Evolutionary conservation across 2,113 vertebrate genomes (phyloP).

Genomic region (Oncorhynchus clarkii): DNA sequence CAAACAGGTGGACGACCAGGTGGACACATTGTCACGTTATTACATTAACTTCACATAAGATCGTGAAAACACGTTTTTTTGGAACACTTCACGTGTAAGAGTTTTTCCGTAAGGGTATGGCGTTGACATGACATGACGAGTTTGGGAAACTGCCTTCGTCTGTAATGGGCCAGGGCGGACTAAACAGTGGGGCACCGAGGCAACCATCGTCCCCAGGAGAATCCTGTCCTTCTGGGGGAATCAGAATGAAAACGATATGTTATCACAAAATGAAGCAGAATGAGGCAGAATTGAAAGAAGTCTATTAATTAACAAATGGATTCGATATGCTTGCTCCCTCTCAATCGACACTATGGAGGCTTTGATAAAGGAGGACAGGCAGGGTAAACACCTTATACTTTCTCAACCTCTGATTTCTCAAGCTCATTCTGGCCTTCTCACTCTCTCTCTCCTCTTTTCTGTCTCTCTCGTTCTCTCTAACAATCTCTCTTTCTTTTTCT

Average conservation of each 20-base stretch:
- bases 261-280: slow-evolving; percentile 24
- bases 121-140: too few relatives aligned
- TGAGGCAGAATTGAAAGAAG: slow-evolving; percentile 9
- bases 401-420: background rate
- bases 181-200: background rate
- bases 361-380: background rate
- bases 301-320: slow-evolving; percentile 27
- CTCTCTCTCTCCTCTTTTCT: background rate
- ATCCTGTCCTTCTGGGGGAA: background rate
- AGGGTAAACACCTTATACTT: background rate
- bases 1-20: too few relatives aligned
- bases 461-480: background rate
- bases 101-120: too few relatives aligned
- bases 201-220: slow-evolving; percentile 4
- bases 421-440: background rate
- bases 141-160: too few relatives aligned
- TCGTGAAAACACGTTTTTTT: too few relatives aligned
- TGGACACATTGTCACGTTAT: too few relatives aligned
- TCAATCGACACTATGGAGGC: slow-evolving; percentile 11
- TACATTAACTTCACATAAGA: too few relatives aligned
- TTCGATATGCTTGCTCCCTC: slow-evolving; percentile 18
- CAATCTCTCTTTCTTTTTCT: background rate
- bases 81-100: too few relatives aligned
- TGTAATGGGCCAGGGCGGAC: background rate
- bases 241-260: slow-evolving; percentile 21